A percentile compares a stretch with the other conserved stretches of the same genome.
Conservation (phyloP, 2,888 invertebrate species). For the Malthinus flaveolus region DNA sequence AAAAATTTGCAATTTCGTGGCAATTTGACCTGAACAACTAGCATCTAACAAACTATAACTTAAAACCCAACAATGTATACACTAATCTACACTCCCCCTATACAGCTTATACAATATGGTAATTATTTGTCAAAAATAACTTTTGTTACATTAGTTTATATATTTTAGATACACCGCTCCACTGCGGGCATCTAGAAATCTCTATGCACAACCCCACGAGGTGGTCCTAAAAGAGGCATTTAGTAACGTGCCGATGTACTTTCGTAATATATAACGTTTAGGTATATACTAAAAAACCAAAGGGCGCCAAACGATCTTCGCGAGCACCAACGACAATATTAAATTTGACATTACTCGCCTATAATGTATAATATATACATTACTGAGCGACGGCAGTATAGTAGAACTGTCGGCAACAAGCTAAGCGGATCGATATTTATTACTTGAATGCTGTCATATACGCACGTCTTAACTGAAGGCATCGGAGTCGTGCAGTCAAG, state of each 20-base stretch:
- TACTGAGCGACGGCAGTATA: conserved; percentile 8
- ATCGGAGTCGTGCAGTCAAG: conserved; percentile 41
- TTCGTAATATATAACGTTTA: not conserved
- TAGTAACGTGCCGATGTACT: conserved; percentile 11
- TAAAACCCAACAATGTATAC: conserved; percentile 53
- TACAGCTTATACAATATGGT: conserved; percentile 54
- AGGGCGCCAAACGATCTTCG: conserved; percentile 15
- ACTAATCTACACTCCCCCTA: conserved; percentile 53
- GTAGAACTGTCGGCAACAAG: conserved; percentile 23
- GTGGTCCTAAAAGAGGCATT: conserved; percentile 16
- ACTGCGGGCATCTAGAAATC: conserved; percentile 28
- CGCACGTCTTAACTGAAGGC: conserved; percentile 33
- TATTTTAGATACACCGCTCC: conserved; percentile 41
- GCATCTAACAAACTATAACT: conserved; percentile 38
- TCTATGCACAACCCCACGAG: conserved; percentile 12
- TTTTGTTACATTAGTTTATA: conserved; percentile 53
- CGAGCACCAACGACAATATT: conserved; percentile 28
- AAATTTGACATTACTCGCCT: conserved; percentile 20
- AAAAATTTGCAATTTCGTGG: conserved; percentile 9
- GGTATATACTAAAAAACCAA: conserved; percentile 17
- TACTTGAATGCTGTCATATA: conserved; percentile 17
- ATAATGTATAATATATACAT: conserved; percentile 7
- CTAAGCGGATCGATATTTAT: conserved; percentile 20
- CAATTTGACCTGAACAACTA: conserved; percentile 46
- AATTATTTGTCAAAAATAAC: conserved; percentile 56